Base-by-base conservation (phyloP, 2,888 invertebrate genomes). In the Thymelicus lineola region DNA sequence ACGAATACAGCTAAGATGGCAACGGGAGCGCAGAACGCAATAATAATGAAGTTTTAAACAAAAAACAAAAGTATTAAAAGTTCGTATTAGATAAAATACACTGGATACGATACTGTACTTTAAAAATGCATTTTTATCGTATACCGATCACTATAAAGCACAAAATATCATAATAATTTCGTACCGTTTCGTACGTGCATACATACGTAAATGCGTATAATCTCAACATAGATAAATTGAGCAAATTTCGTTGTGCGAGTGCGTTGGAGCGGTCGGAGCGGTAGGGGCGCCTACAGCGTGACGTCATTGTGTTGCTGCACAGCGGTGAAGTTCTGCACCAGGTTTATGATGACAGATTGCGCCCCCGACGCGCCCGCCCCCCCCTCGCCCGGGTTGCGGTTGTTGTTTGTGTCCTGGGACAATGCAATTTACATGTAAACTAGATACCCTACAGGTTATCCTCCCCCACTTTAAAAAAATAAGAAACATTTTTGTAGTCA, bases 331-430 rank as follows among this genome's bases (percentile, higher is more conserved):
- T 77, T 82, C 66, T 77, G 79, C 63, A 80, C 75, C 28, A 82
- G 77, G 74, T 80, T 82, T 73, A 82, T 81, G 71, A 80, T 75
- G 76, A 80, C 73, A 1, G 79, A 75, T 57, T 79, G 73, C 15
- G 66, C 70, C 7, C 65, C 66, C 60, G 72, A 53, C 14, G 35
- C 62, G 48, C 61, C 64, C 55, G 64, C 71, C 10, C 4, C 42
- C 35, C 70, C 17, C 12, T 74, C 77, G 64, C 72, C 67, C 6
- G 74, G 64, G 42, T 72, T 78, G 28, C 77, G 73, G 70, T 83
- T 82, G 75, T 83, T 83, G 69, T 82, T 83, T 5, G 75, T 59
- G 71, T 86, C 86, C 85, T 86, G 81, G 20, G 20, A 71, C n/a
- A 12, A 59, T 9, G n/a, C 12, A 9, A 42, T 42, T 42, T 42